These are phyloP conservation scores for Aproaerema taeniolella DNA, from an alignment of 2,888 invertebrate genomes.

Conservation along the genomic window DNA sequence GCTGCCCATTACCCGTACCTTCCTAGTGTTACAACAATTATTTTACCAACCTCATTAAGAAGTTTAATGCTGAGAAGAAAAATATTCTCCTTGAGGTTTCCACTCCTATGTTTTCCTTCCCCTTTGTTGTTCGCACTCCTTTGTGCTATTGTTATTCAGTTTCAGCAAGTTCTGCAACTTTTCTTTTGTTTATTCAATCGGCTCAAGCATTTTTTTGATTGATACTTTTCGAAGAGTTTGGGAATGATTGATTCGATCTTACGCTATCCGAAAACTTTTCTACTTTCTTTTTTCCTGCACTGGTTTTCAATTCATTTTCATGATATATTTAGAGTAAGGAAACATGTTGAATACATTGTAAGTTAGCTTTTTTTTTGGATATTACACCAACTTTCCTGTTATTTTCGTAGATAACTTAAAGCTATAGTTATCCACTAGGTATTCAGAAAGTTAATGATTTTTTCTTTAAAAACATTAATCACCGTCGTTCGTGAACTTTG, in stretches of 20 bases:
- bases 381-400: too few species aligned
- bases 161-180: constrained; percentile 40
- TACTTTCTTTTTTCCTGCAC: constrained; percentile 7
- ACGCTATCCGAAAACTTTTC: constrained; percentile 17
- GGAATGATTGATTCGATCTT: constrained; percentile 43
- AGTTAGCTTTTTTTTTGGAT: too few species aligned
- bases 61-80: constrained; percentile 59
- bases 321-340: constrained; percentile 15
- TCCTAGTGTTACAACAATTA: constrained; percentile 72
- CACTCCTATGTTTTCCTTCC: constrained; percentile 31
- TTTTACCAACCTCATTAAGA: constrained; percentile 68
- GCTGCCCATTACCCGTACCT: constrained; percentile 57
- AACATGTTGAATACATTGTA: too few species aligned
- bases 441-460: too few species aligned
- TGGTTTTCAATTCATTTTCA: constrained; percentile 12
- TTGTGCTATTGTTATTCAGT: constrained; percentile 47
- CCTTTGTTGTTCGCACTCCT: constrained; percentile 35
- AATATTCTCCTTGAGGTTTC: constrained; percentile 50
- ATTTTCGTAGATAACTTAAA: too few species aligned
- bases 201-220: constrained; percentile 40
- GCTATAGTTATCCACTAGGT: too few species aligned
- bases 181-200: constrained; percentile 42
- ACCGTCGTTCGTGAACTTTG: too few species aligned
- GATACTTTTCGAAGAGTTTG: constrained; percentile 40
- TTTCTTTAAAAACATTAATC: too few species aligned